These are phyloP conservation scores for Galeopsomyia nigrocyanea DNA, from an alignment of 2,888 invertebrate species.

Conservation along the genomic window DNA sequence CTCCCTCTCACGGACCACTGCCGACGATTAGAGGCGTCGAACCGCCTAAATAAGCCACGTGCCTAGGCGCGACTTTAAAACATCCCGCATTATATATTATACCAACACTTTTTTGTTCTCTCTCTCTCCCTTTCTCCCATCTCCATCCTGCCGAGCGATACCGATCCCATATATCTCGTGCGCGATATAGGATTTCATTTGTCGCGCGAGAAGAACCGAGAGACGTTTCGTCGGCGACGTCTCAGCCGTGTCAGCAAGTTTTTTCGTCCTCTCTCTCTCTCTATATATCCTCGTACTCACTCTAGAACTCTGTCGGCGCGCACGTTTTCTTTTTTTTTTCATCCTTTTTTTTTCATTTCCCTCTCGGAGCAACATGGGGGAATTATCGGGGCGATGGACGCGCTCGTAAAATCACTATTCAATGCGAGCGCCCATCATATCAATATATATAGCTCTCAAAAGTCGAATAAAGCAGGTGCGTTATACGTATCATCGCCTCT, in stretches of 20 bases:
- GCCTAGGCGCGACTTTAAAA: neutral
- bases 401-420: constrained; percentile 46
- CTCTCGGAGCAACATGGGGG: neutral
- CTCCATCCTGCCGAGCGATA: constrained; percentile 3
- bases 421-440: neutral
- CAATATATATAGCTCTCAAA: constrained; percentile 7
- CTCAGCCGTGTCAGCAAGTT: constrained; percentile 43
- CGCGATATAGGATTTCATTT: constrained; percentile 34
- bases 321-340: neutral
- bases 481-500: too few species aligned
- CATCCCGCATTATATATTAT: neutral
- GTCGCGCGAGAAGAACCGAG: constrained; percentile 12
- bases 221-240: neutral
- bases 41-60: too few species aligned
- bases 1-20: too few species aligned
- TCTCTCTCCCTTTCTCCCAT: neutral
- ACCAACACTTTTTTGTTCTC: constrained; percentile 3
- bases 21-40: too few species aligned
- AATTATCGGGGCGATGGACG: neutral
- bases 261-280: constrained; percentile 12
- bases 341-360: constrained; percentile 6
- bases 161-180: neutral
- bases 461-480: constrained; percentile 25
- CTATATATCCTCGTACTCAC: neutral
- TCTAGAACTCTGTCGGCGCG: neutral